phyloP scores from a whole-genome alignment of 2,113 vertebrate genomes.

The Megaceryle torquata region DNA sequence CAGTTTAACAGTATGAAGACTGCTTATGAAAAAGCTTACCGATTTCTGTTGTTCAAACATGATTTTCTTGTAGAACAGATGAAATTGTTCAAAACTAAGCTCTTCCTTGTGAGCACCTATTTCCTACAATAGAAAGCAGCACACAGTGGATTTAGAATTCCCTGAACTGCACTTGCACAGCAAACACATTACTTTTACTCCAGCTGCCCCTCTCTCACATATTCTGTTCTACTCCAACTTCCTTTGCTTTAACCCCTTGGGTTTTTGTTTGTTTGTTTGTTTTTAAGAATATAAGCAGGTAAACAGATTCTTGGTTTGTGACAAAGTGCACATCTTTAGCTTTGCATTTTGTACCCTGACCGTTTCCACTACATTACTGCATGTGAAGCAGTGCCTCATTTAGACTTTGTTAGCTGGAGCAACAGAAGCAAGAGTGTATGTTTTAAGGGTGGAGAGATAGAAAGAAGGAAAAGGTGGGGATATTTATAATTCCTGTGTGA shows the following conservation, averaged over 20 bases:
- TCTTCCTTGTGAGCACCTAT: slow-evolving; percentile 87
- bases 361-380: not conserved
- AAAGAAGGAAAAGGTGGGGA: slow-evolving; percentile 44
- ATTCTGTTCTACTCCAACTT: not conserved
- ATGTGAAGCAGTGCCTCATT: not conserved
- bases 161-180: not conserved
- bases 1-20: not conserved
- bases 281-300: not conserved
- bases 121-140: slow-evolving; percentile 75
- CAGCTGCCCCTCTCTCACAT: not conserved
- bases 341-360: not conserved
- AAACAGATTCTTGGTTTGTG: not conserved
- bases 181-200: not conserved
- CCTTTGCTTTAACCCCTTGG: not conserved
- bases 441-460: not conserved
- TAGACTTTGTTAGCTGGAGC: not conserved
- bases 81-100: slow-evolving; percentile 93
- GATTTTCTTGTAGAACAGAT: slow-evolving; percentile 93
- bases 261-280: too few species aligned
- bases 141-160: not conserved
- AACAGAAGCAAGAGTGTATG: not conserved
- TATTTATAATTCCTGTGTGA: slow-evolving; percentile 2
- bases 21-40: slow-evolving; percentile 68
- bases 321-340: not conserved
- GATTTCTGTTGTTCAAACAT: slow-evolving; percentile 95